Evolutionary conservation across 2,888 invertebrate species (phyloP), one percentile per base, ranked within the genome.

Genomic region (Melipona bicolor): DNA sequence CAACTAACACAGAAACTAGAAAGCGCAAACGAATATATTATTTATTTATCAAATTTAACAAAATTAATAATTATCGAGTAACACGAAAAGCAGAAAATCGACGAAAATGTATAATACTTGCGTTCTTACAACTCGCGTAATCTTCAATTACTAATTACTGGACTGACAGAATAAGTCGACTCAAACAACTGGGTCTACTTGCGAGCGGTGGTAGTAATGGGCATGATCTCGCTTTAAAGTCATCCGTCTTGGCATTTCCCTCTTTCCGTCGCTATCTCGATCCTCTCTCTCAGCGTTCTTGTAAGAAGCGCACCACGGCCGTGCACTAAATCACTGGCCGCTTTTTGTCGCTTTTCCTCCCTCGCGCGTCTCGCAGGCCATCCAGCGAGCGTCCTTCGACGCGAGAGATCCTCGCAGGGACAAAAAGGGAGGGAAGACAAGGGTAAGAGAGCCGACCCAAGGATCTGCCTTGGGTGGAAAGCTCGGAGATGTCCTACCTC

Each of bases 271-370:
- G 62, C 59, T 65, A 64, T 79, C 73, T 68, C 15, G 49, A 64
- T 81, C 75, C 72, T 81, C 79, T 73, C 68, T 17, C 27, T 4
- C 85, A 13, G 32, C 65, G 65, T 64, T 80, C 73, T 84, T 76
- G 86, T 79, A 88, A 87, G 90, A 90, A 90, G 90, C 90, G 87
- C 90, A 90, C 87, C 88, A 90, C 89, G 89, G 89, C 87, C 89
- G 87, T 89, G 90, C 89, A 93, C 92, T 93, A 93, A 93, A 93
- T 93, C 93, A 93, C 92, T 85, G 87, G 64, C 87, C 84, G 89
- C 90, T 91, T 91, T 91, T 92, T 92, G 89, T 89, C 91, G 88
- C 88, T 87, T 89, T 86, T 78, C 79, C 32, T 82, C 76, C 87
- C 85, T 87, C 79, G 87, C 83, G 88, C 87, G 74, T 73, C 81